These are phyloP conservation scores for Pleuronectes platessa DNA, from an alignment of 2,113 vertebrate genomes.

Conservation along the genomic window DNA sequence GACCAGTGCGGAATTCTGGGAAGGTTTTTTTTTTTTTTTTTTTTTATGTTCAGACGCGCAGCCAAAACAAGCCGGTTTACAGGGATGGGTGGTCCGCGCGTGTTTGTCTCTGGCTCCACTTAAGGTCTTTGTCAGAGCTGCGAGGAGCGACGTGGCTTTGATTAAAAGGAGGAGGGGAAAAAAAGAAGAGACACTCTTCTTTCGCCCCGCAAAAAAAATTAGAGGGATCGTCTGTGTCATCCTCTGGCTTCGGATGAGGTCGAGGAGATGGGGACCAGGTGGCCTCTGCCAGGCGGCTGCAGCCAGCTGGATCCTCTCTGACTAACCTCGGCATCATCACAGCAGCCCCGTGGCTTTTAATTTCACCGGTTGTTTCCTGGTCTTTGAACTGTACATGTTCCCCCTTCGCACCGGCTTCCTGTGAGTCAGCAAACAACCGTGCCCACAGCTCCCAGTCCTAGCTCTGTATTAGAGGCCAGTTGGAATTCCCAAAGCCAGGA, in stretches of 20 bases:
- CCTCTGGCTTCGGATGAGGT: conserved; percentile 69
- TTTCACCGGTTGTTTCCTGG: conserved; percentile 63
- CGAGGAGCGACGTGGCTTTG: conserved; percentile 71
- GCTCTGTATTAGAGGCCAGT: conserved; percentile 30
- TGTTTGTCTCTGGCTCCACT: conserved; percentile 79
- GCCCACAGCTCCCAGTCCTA: conserved; percentile 46
- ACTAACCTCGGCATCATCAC: conserved; percentile 73
- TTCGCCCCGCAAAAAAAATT: conserved; percentile 55
- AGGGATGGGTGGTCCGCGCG: conserved; percentile 80
- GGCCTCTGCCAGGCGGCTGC: conserved; percentile 61
- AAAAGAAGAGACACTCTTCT: conserved; percentile 64
- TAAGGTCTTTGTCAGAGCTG: conserved; percentile 73
- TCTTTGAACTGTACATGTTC: conserved; percentile 65
- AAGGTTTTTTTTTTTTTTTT: conserved; percentile 40
- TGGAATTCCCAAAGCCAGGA: conserved; percentile 35
- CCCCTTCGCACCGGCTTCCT: conserved; percentile 58
- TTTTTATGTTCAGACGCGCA: conserved; percentile 51
- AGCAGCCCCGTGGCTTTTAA: conserved; percentile 70
- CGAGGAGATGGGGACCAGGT: conserved; percentile 77
- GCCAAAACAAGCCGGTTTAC: conserved; percentile 75
- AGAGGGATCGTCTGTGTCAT: conserved; percentile 73
- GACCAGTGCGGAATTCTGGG: conserved; percentile 75
- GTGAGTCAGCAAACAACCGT: conserved; percentile 66
- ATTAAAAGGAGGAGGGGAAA: conserved; percentile 71
- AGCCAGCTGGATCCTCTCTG: conserved; percentile 76